A percentile compares a stretch with the other conserved stretches of the same genome.
Conservation (phyloP, 2,888 invertebrate genomes). For the Napeogenes inachia region DNA sequence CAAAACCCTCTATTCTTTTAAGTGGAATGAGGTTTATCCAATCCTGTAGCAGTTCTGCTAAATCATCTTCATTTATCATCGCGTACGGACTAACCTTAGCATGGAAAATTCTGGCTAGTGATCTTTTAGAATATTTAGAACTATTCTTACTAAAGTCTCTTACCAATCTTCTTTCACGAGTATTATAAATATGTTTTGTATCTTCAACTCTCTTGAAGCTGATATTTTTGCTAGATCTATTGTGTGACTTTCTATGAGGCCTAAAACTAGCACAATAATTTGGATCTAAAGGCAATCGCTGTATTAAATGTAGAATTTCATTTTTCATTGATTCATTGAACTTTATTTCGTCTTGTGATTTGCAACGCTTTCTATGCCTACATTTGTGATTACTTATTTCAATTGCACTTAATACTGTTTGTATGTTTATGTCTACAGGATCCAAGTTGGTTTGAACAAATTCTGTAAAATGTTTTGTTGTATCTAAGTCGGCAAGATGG, state of each 20-base stretch:
- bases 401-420: constrained; percentile 18
- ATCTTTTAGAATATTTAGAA: constrained; percentile 10
- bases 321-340: constrained; percentile 32
- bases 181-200: neutral
- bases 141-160: neutral
- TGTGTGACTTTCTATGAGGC: constrained; percentile 35
- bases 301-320: constrained; percentile 38
- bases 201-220: constrained; percentile 5
- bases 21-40: constrained; percentile 28
- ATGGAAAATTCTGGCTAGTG: constrained; percentile 30
- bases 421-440: constrained; percentile 11
- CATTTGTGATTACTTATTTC: constrained; percentile 13
- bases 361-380: constrained; percentile 37
- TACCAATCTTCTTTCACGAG: constrained; percentile 2
- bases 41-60: constrained; percentile 29
- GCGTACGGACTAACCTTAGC: constrained; percentile 9
- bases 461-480: constrained; percentile 1
- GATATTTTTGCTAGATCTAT: constrained; percentile 11
- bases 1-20: constrained; percentile 19
- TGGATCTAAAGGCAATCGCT: constrained; percentile 28
- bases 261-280: constrained; percentile 12
- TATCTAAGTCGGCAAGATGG: constrained; percentile 2
- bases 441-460: constrained; percentile 12
- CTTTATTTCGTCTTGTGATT: constrained; percentile 45
- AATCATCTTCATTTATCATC: constrained; percentile 39